These are phyloP conservation scores for Lepus townsendii DNA, from an alignment of 2,797 vertebrate species.

Conservation along the genomic window DNA sequence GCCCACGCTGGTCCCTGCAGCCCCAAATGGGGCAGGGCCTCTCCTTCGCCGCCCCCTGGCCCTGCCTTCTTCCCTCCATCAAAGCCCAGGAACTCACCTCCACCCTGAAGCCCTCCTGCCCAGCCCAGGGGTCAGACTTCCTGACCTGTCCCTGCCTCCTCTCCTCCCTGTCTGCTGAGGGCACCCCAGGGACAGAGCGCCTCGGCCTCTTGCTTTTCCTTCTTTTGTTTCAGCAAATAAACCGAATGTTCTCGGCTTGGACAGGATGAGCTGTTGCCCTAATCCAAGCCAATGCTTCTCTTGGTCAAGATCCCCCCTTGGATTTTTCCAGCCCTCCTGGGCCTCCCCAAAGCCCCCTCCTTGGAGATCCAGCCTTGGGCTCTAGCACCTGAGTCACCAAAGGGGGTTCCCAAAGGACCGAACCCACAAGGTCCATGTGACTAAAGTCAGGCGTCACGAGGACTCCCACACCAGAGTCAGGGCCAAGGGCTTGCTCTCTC, in stretches of 20 bases:
- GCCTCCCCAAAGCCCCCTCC: neutral
- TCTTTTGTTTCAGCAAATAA: conserved; percentile 66
- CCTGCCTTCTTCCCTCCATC: neutral
- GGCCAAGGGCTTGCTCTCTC: neutral
- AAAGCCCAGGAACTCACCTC: neutral
- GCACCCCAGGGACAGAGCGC: neutral
- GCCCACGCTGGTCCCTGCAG: neutral
- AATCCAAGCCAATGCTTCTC: conserved; percentile 67
- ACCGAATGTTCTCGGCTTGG: conserved; percentile 41
- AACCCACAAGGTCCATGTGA: neutral
- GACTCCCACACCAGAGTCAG: neutral
- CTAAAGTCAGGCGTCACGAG: neutral
- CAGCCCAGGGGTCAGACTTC: neutral
- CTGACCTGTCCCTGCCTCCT: neutral
- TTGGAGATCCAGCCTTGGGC: neutral
- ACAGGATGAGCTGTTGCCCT: conserved; percentile 59
- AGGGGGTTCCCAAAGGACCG: conserved; percentile 4
- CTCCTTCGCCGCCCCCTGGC: neutral
- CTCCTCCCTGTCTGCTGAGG: neutral
- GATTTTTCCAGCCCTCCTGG: neutral
- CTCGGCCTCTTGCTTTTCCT: conserved; percentile 7
- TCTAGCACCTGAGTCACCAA: neutral
- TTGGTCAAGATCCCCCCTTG: conserved; percentile 13
- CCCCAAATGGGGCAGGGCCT: neutral
- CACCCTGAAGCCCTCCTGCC: neutral